Conservation (phyloP, 2,888 invertebrate genomes). For the Cylindroiulus punctatus region DNA sequence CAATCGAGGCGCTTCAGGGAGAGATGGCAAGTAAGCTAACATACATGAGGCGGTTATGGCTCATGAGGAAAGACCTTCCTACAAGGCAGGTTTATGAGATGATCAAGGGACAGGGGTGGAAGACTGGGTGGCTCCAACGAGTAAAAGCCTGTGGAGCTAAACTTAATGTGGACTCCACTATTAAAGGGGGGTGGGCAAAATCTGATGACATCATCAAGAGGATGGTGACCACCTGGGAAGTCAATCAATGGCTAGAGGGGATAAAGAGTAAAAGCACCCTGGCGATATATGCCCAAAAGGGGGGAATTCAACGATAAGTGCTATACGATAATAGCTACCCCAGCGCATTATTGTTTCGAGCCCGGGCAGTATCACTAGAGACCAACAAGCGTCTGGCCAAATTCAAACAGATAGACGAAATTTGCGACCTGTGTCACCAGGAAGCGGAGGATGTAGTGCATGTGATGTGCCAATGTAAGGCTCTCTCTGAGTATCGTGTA, state of each 20-base stretch:
- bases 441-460: too few species aligned
- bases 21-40: too few species aligned
- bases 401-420: too few species aligned
- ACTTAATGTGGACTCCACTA: not conserved
- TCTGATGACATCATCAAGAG: not conserved
- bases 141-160: not conserved
- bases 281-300: not conserved
- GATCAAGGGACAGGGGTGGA: not conserved
- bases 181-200: not conserved
- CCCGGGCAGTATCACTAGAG: too few species aligned
- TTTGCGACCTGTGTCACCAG: too few species aligned
- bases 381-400: too few species aligned
- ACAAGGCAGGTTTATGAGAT: not conserved
- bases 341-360: not conserved
- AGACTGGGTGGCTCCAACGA: not conserved
- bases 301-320: not conserved
- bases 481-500: too few species aligned
- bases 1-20: too few species aligned
- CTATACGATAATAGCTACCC: not conserved
- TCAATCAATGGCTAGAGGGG: not conserved
- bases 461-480: too few species aligned
- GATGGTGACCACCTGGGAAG: not conserved
- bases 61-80: not conserved
- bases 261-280: not conserved
- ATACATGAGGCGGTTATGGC: too few species aligned